Evolutionary conservation across 2,888 invertebrate genomes (phyloP).

Genomic region (Tineola bisselliella): DNA sequence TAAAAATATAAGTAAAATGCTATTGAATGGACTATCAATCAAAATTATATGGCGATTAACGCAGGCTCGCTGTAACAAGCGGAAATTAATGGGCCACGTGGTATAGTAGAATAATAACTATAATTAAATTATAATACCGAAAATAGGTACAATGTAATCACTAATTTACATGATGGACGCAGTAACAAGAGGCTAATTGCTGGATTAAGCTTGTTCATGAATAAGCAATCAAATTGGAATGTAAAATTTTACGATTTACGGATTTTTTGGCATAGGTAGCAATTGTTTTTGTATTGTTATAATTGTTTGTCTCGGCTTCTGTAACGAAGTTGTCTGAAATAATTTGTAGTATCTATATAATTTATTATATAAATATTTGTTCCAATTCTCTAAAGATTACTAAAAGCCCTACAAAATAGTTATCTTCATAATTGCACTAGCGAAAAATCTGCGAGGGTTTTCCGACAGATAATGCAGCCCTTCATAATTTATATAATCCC

Average conservation of each 20-base stretch:
- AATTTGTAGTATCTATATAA: too few relatives aligned
- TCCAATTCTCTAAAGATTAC: too few relatives aligned
- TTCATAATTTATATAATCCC: constrained; percentile 51
- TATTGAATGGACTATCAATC: constrained; percentile 43
- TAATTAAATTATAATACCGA: constrained; percentile 6
- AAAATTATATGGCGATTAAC: constrained; percentile 50
- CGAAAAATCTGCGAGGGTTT: neutral
- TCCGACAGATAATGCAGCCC: constrained; percentile 24
- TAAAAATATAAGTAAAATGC: constrained; percentile 42
- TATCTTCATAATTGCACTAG: neutral
- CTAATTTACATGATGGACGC: neutral
- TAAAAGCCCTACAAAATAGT: neutral
- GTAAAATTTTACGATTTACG: neutral
- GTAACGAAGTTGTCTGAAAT: too few relatives aligned
- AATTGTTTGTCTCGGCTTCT: too few relatives aligned
- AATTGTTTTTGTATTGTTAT: too few relatives aligned
- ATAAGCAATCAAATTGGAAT: constrained; percentile 8
- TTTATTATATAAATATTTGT: too few relatives aligned
- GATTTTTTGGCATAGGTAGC: too few relatives aligned
- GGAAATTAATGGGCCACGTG: constrained; percentile 40
- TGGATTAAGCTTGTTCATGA: constrained; percentile 3
- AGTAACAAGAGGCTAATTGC: constrained; percentile 5
- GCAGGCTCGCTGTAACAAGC: constrained; percentile 33
- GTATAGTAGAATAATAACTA: constrained; percentile 17
- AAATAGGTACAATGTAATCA: constrained; percentile 5